A percentile compares a stretch with the other conserved stretches of the same genome.
Evolutionary conservation across 2,797 vertebrate genomes (phyloP).

Genomic region (Alosa sapidissima): DNA sequence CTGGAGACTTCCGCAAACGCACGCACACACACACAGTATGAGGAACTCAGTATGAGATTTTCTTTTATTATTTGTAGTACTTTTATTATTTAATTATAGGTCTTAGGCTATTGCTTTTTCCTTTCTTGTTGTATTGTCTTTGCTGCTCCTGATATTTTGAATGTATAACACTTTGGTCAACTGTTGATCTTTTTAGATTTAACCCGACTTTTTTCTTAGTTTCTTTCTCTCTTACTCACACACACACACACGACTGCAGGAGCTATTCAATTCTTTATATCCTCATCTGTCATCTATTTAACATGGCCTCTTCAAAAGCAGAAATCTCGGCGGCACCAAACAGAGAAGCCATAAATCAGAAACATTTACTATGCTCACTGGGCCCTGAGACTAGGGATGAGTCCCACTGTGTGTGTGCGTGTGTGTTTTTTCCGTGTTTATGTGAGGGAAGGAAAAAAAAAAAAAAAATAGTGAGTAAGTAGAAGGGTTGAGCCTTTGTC

Average conservation of each 20-base stretch:
- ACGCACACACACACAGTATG: not conserved
- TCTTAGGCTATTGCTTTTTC: no score
- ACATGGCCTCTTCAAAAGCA: constrained; percentile 11
- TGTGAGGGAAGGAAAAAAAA: not conserved
- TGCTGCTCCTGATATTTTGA: no score
- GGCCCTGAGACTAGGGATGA: not conserved
- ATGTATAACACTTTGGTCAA: no score
- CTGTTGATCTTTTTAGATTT: no score
- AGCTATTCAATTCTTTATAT: constrained; percentile 24
- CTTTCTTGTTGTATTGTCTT: no score
- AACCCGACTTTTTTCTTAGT: no score
- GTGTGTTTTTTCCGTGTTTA: not conserved
- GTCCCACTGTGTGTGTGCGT: not conserved
- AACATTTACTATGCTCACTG: not conserved
- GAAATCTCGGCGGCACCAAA: constrained; percentile 12
- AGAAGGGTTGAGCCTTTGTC: not conserved
- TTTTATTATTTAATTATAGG: no score
- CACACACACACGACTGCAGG: not conserved
- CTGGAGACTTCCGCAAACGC: not conserved
- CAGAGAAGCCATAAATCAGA: constrained; percentile 16
- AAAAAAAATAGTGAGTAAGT: not conserved
- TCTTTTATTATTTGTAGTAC: no score
- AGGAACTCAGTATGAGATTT: no score
- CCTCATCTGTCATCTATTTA: constrained; percentile 24
- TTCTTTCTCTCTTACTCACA: no score